Conservation (phyloP, 2,888 invertebrate species). For the Apeira syringaria region DNA sequence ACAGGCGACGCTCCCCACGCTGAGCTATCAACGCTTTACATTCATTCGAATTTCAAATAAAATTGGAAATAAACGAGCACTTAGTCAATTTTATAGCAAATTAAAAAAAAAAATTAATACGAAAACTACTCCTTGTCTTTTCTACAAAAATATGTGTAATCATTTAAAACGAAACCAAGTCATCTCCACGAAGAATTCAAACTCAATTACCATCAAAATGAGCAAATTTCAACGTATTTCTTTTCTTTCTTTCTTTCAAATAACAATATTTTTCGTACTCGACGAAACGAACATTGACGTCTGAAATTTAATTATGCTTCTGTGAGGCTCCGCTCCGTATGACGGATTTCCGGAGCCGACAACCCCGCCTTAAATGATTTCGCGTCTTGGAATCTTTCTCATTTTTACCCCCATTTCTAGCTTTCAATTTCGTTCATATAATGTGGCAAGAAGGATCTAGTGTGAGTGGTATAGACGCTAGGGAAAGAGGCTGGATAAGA, state of each 20-base stretch:
- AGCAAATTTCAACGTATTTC: no score
- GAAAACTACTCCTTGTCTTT: no score
- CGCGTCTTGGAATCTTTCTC: slow-evolving; percentile 63
- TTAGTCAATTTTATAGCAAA: no score
- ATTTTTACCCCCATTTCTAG: slow-evolving; percentile 56
- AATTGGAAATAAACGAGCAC: no score
- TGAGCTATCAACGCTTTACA: no score
- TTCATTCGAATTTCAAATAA: no score
- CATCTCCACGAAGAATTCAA: slow-evolving; percentile 15
- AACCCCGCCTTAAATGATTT: slow-evolving; percentile 55
- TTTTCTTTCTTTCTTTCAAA: no score
- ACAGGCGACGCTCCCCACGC: no score
- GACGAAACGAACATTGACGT: slow-evolving; percentile 36
- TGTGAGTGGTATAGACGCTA: slow-evolving; percentile 14
- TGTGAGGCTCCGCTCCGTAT: slow-evolving; percentile 43
- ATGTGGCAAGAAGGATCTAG: slow-evolving; percentile 26
- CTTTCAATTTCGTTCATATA: slow-evolving; percentile 60
- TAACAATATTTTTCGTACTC: slow-evolving; percentile 33
- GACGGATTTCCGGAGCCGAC: slow-evolving; percentile 57
- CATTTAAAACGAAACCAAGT: slow-evolving; percentile 22
- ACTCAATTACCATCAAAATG: slow-evolving; percentile 29
- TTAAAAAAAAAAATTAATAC: no score
- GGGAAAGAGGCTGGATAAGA: slow-evolving; percentile 24
- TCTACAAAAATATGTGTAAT: no score
- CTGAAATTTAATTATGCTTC: slow-evolving; percentile 49